Base-by-base conservation (phyloP, 2,113 vertebrate genomes). In the Brachyhypopomus occidentalis region DNA sequence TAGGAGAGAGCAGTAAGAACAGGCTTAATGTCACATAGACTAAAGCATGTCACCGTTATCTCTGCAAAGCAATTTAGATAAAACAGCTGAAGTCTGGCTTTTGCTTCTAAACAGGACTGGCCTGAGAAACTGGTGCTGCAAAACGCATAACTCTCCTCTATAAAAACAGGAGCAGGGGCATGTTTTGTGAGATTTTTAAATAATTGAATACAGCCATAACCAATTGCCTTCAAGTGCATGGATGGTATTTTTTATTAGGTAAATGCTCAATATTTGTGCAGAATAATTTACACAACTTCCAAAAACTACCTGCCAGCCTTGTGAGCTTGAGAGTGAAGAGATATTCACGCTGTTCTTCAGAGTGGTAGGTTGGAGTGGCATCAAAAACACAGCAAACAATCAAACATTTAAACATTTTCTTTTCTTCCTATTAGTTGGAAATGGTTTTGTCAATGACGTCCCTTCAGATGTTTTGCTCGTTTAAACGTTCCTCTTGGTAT, bases 221-320 rank as follows among this genome's bases (percentile, higher is more conserved):
- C 86, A 88, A 90, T 89, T 88, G 82, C 85, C 81, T 90, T 89
- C 82, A 88, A 88, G 87, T 87, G 75, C 84, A 89, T 90, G 90
- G 89, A 91, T 90, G 90, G 86, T 91, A 86, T 90, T 91, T 90
- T 30, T 89, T 92, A 89, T 90, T 90, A 86, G 83, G 83, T 84
- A 85, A 89, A 87, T 84, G 84, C 87, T 90, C 41, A 25, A 77
- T 86, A 81, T 86, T 91, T 83, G 83, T 91, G 87, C 87, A 80
- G 84, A 90, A 90, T 88, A 88, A 89, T 90, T 89, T 86, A 77
- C 74, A 83, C 64, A 75, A 63, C 34, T 86, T 79, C 58, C 45
- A 45, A 84, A 87, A 70, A 78, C 60, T 72, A 88, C 86, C 85
- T 88, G 62, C 11, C 23, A 87, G 85, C 82, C 34, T 84, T 87